A percentile compares a stretch with the other conserved stretches of the same genome.
Conservation (phyloP, 2,797 vertebrate species). For the Perodicticus potto region DNA sequence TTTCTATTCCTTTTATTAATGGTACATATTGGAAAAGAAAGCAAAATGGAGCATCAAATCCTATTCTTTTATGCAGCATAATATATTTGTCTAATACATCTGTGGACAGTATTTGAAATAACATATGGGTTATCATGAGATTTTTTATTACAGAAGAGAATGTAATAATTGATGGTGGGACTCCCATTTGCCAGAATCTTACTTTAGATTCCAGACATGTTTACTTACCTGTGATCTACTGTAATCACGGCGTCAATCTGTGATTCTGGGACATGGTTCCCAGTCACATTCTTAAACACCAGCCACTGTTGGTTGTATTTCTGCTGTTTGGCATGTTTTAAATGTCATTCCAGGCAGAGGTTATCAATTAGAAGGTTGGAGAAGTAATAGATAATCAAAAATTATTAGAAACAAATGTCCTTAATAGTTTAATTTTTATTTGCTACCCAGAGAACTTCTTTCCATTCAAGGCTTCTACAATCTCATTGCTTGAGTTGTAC, state of each 20-base stretch:
- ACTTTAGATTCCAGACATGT: neutral
- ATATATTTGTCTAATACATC: neutral
- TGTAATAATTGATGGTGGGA: neutral
- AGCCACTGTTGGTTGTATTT: neutral
- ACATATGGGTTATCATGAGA: neutral
- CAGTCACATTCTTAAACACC: neutral
- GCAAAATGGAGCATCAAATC: neutral
- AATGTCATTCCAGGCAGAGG: neutral
- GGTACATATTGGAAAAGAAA: neutral
- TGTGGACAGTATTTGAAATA: neutral
- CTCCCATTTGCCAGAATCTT: neutral
- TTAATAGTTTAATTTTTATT: conserved; percentile 23
- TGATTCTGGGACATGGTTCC: neutral
- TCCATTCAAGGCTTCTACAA: neutral
- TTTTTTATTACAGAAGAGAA: neutral
- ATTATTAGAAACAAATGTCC: neutral
- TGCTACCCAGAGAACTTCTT: neutral
- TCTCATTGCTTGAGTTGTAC: neutral
- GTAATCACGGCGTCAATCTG: neutral
- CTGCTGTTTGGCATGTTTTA: neutral
- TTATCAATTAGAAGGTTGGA: neutral
- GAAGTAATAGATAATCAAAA: neutral
- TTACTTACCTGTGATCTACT: neutral
- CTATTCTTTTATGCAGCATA: neutral
- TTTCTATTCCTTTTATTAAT: neutral